Percentiles rank a stretch among this genome's conserved stretches.
Evolutionary conservation across 2,113 vertebrate genomes (phyloP).

Genomic region (Syngnathus typhle): DNA sequence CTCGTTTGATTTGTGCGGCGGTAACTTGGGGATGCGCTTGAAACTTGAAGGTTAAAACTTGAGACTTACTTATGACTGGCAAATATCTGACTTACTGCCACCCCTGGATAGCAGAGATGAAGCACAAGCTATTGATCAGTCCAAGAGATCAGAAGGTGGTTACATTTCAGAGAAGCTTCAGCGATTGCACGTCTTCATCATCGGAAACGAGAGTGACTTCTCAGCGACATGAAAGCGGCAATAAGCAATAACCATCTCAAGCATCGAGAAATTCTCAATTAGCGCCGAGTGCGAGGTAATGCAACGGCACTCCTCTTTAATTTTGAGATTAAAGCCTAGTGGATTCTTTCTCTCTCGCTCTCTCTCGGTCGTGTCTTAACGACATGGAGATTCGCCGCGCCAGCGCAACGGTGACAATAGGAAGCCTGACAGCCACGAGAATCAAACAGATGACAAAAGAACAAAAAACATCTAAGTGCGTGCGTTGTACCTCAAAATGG

Average conservation of each 20-base stretch:
- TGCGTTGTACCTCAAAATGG: slow-evolving; percentile 46
- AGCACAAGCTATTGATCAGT: background rate
- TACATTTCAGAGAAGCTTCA: background rate
- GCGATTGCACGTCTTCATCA: background rate
- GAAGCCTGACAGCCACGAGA: slow-evolving; percentile 31
- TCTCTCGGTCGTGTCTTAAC: slow-evolving; percentile 7
- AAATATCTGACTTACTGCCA: background rate
- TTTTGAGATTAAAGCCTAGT: slow-evolving; percentile 13
- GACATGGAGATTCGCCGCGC: slow-evolving; percentile 23
- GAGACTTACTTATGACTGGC: background rate
- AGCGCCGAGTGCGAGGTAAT: slow-evolving; percentile 15
- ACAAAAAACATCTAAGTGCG: slow-evolving; percentile 39
- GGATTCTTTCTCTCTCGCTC: slow-evolving; percentile 12
- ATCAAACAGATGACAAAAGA: slow-evolving; percentile 39
- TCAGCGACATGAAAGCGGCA: slow-evolving; percentile 35
- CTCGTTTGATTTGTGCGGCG: background rate
- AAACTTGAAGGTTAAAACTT: background rate
- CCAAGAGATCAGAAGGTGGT: background rate
- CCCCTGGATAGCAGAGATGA: background rate
- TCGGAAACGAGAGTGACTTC: background rate
- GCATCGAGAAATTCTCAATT: slow-evolving; percentile 33
- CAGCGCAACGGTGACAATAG: slow-evolving; percentile 34
- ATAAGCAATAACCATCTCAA: slow-evolving; percentile 6
- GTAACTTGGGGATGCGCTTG: background rate
- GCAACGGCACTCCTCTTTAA: slow-evolving; percentile 16